Base-by-base conservation (phyloP, 2,113 vertebrate species). In the Tyrannus savana region DNA sequence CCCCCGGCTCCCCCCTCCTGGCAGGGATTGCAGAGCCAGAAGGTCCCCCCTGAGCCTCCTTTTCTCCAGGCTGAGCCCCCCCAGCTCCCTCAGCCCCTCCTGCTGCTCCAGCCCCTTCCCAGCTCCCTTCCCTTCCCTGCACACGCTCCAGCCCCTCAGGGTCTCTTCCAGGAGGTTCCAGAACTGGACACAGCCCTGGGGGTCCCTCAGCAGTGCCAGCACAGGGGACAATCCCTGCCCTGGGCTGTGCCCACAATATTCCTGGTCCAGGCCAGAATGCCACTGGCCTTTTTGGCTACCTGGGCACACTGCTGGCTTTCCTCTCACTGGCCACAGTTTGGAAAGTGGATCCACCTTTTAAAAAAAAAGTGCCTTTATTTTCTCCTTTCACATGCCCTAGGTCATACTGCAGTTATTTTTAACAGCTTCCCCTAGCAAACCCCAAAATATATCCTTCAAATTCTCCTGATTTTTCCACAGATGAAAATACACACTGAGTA, bases 241-340 rank as follows among this genome's bases (percentile, higher is more conserved):
- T 41, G 31, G 66, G 55, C 75, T 72, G 30, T 72, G 75, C 6
- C 63, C 85, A 56, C 58, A 66, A 42, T 22, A 58, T 37, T 58
- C 44, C 44, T 39, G 2, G 58, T 0, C 33, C 37, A 67, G 37
- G 2, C 46, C 52, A 21, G 60, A 5, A 18, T 3, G 23, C 60
- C 87, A 21, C 3, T 0, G 28, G 7, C 24, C 13, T 23, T 6
- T 24, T 19, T 68, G 39, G 0, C 13, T 0, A 25, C 30, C 46
- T 53, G 21, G 37, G 16, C 30, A 47, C 58, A 6, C n/a, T 64
- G 1, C 1, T 35, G 30, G 5, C 30, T 41, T 68, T 84, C 21
- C 53, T 56, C 37, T 42, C 27, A 3, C 3, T 71, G 10, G 19
- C 58, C 76, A 31, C 13, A 66, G 6, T 50, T n/a, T 62, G 41